Conservation (phyloP, 2,113 vertebrate genomes). For the Atractosteus spatula region DNA sequence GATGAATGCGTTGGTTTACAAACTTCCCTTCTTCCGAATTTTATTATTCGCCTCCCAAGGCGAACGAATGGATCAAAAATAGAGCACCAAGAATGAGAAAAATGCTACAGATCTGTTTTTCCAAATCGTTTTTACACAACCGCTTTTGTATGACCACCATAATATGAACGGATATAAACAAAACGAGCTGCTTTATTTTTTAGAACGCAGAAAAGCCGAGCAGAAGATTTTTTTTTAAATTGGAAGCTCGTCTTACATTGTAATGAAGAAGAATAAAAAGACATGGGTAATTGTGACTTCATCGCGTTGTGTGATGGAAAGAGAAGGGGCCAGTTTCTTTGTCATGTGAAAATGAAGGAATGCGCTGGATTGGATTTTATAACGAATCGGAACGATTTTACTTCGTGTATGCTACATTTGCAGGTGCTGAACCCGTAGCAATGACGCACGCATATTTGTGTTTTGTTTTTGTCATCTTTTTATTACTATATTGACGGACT, state of each 20-base stretch:
- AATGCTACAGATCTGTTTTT: too few species aligned
- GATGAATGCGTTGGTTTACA: too few species aligned
- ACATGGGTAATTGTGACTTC: slow-evolving; percentile 21
- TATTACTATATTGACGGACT: slow-evolving; percentile 2
- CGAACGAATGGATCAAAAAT: too few species aligned
- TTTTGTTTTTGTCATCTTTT: slow-evolving; percentile 1
- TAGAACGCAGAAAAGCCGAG: not conserved
- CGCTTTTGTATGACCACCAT: slow-evolving; percentile 16
- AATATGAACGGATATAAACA: slow-evolving; percentile 1
- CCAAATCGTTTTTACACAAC: too few species aligned
- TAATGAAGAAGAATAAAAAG: slow-evolving; percentile 52
- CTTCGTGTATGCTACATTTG: not conserved
- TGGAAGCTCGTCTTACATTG: slow-evolving; percentile 27
- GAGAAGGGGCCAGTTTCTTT: not conserved
- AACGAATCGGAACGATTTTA: not conserved
- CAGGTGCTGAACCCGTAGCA: slow-evolving; percentile 11
- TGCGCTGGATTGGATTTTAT: slow-evolving; percentile 11
- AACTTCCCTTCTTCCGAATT: too few species aligned
- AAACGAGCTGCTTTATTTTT: not conserved
- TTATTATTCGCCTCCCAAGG: too few species aligned
- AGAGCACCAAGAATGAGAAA: too few species aligned
- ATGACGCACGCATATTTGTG: slow-evolving; percentile 1
- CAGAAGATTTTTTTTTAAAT: slow-evolving; percentile 7
- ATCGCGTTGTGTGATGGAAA: slow-evolving; percentile 26
- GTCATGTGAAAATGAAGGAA: slow-evolving; percentile 19